Percentiles rank a stretch among this genome's conserved stretches.
Evolutionary conservation across 2,888 invertebrate genomes (phyloP).

Genomic region (Pardosa pseudoannulata): DNA sequence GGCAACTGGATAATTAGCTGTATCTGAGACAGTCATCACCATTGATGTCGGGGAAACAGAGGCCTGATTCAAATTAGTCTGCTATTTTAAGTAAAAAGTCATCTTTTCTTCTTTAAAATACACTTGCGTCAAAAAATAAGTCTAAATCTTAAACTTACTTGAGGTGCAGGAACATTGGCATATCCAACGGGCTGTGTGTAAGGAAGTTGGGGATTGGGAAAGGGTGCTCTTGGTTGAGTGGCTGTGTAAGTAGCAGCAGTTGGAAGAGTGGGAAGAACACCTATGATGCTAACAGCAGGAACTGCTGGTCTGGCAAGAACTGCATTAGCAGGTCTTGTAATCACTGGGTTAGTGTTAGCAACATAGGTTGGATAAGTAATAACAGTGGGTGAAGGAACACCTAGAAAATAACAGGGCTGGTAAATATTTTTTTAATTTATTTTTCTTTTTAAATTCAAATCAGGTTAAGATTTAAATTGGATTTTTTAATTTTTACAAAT

Average conservation of each 20-base stretch:
- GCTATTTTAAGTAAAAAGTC: conserved; percentile 21
- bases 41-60: conserved; percentile 42
- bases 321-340: conserved; percentile 44
- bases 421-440: too few relatives aligned
- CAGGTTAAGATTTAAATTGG: too few relatives aligned
- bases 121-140: conserved; percentile 19
- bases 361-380: conserved; percentile 68
- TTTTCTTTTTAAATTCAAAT: too few relatives aligned
- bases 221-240: conserved; percentile 25
- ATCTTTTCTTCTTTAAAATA: neutral
- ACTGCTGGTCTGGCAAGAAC: conserved; percentile 41
- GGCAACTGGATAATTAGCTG: conserved; percentile 45
- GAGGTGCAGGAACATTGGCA: conserved; percentile 38
- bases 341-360: conserved; percentile 51
- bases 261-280: conserved; percentile 45
- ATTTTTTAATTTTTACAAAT: too few relatives aligned
- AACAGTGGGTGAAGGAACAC: conserved; percentile 53
- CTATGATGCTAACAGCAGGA: conserved; percentile 55
- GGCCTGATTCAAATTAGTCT: conserved; percentile 37
- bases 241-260: conserved; percentile 36
- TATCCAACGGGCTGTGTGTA: conserved; percentile 53
- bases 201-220: conserved; percentile 24
- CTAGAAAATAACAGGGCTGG: too few relatives aligned
- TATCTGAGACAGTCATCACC: conserved; percentile 48
- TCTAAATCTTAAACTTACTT: conserved; percentile 35